A percentile compares a stretch with the other conserved stretches of the same genome.
Evolutionary conservation across 2,888 invertebrate genomes (phyloP).

Genomic region (Sturmia bella): DNA sequence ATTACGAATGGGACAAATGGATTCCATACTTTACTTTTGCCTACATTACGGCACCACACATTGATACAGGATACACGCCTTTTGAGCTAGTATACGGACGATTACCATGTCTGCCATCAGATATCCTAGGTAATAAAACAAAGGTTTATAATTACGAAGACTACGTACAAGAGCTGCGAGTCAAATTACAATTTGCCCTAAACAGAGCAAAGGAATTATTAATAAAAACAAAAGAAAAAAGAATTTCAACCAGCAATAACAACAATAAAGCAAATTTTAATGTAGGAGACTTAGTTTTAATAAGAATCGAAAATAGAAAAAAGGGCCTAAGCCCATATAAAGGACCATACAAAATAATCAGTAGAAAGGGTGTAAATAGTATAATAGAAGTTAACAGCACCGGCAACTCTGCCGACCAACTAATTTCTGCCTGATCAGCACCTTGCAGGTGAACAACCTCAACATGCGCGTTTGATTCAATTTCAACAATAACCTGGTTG

Average conservation of each 20-base stretch:
- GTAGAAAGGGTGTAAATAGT: not conserved
- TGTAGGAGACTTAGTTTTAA: conserved; percentile 1
- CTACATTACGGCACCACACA: not conserved
- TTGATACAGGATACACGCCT: not conserved
- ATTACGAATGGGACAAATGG: conserved; percentile 1
- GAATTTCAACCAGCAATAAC: conserved; percentile 12
- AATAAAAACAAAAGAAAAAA: conserved; percentile 2
- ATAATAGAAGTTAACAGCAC: no score
- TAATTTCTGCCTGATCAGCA: no score
- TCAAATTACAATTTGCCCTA: no score
- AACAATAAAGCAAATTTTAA: conserved; percentile 15
- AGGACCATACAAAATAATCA: conserved; percentile 5
- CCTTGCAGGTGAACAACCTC: no score
- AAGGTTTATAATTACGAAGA: conserved; percentile 4
- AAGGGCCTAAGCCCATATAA: conserved; percentile 17
- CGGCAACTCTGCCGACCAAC: no score
- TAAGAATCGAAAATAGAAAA: conserved; percentile 17
- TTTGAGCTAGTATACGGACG: not conserved
- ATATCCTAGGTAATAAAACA: not conserved
- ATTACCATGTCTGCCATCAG: conserved; percentile 8
- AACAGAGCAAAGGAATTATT: not conserved
- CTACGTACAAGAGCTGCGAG: no score
- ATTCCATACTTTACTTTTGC: conserved; percentile 1
- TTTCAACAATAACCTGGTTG: no score
- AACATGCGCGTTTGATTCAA: no score